Evolutionary conservation across 2,888 invertebrate species (phyloP).

Genomic region (Pyrrhosoma nymphula): DNA sequence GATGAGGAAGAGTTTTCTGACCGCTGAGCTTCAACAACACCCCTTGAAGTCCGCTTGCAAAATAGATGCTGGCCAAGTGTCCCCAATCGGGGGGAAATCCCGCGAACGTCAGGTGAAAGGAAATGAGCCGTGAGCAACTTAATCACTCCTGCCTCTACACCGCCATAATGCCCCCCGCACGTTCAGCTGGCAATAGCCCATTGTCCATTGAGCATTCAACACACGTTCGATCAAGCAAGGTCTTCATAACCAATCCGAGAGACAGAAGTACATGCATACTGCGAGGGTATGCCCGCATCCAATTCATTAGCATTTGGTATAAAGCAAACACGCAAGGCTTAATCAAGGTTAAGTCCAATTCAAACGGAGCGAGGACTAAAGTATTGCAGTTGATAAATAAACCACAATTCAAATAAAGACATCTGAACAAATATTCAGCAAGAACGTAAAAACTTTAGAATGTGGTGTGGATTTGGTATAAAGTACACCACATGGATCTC

Average conservation of each 20-base stretch:
- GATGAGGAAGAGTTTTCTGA: no score
- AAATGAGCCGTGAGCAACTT: no score
- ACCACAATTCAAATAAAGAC: no score
- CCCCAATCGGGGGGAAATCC: background rate
- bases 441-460: no score
- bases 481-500: no score
- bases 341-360: background rate
- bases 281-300: background rate
- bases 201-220: background rate
- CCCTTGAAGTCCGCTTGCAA: no score
- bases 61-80: background rate
- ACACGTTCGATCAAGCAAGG: background rate
- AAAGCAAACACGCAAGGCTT: background rate
- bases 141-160: no score
- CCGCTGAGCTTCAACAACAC: no score
- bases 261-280: background rate
- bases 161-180: background rate
- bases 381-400: no score
- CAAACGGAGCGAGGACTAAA: background rate
- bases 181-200: background rate
- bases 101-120: background rate
- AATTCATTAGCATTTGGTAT: background rate
- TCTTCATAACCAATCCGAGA: background rate
- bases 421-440: no score
- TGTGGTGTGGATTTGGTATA: no score